phyloP scores from a whole-genome alignment of 1,140 invertebrate species.

The Zaprionus lachaisei region DNA sequence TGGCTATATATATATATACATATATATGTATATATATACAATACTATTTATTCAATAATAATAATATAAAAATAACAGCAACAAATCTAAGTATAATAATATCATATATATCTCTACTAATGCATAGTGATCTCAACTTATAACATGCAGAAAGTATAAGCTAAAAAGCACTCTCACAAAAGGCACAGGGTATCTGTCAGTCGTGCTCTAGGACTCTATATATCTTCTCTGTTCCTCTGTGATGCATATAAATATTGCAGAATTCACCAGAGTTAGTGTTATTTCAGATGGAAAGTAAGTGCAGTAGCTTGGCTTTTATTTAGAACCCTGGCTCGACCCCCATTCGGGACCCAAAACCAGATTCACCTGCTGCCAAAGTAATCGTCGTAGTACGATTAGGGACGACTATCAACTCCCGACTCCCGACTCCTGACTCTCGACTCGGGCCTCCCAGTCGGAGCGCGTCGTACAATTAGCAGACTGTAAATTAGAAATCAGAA shows the following conservation, averaged over 20 bases:
- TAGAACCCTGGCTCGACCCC: not conserved
- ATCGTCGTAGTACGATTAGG: slow-evolving; percentile 28
- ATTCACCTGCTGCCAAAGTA: slow-evolving; percentile 29
- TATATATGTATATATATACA: too few relatives aligned
- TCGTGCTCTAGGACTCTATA: not conserved
- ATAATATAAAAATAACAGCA: too few relatives aligned
- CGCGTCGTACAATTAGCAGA: slow-evolving; percentile 68
- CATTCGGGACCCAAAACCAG: not conserved
- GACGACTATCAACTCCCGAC: slow-evolving; percentile 6
- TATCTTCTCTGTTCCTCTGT: not conserved
- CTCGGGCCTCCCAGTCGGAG: slow-evolving; percentile 15
- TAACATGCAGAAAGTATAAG: too few relatives aligned
- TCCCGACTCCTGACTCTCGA: slow-evolving; percentile 3
- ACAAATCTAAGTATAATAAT: too few relatives aligned
- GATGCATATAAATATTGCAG: not conserved
- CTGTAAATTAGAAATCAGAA: slow-evolving; percentile 74
- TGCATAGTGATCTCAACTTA: too few relatives aligned
- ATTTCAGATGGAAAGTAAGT: not conserved
- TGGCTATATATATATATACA: too few relatives aligned
- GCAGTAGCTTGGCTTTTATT: slow-evolving; percentile 1
- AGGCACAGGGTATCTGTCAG: not conserved
- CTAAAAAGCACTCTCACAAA: too few relatives aligned
- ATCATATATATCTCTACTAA: too few relatives aligned
- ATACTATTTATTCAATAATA: too few relatives aligned
- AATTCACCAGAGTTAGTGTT: not conserved